These are phyloP conservation scores for Saccopteryx leptura DNA, from an alignment of 2,113 vertebrate species.

Conservation along the genomic window DNA sequence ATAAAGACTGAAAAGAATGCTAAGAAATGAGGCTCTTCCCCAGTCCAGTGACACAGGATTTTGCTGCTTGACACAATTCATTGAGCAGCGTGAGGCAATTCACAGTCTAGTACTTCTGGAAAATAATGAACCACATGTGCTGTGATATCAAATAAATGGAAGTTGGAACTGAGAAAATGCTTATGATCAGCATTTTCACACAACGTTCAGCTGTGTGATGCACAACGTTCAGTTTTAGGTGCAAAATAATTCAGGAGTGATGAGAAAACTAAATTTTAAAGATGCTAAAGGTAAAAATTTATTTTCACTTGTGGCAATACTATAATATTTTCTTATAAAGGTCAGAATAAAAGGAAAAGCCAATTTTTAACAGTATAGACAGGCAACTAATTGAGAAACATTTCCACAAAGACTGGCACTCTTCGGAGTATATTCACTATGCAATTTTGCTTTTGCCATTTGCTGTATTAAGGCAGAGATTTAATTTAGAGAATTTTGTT, in stretches of 20 bases:
- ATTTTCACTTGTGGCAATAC: conserved; percentile 39
- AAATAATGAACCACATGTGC: conserved; percentile 84
- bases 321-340: conserved; percentile 41
- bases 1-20: conserved; percentile 73
- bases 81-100: conserved; percentile 88
- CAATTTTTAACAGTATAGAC: conserved; percentile 43
- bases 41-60: conserved; percentile 83
- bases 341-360: conserved; percentile 61
- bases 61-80: conserved; percentile 87
- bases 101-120: conserved; percentile 84
- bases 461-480: conserved; percentile 65
- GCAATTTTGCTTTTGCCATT: conserved; percentile 68
- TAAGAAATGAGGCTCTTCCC: conserved; percentile 76
- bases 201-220: conserved; percentile 54
- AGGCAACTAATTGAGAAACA: conserved; percentile 38
- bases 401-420: not conserved
- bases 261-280: conserved; percentile 73
- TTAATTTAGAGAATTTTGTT: conserved; percentile 71
- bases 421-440: conserved; percentile 35
- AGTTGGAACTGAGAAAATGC: conserved; percentile 83
- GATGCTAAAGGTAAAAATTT: conserved; percentile 57
- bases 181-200: conserved; percentile 73
- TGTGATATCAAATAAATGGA: conserved; percentile 86
- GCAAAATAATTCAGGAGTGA: conserved; percentile 59
- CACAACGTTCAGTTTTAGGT: conserved; percentile 67